Percentiles rank a stretch among this genome's conserved stretches.
These are phyloP conservation scores for Aplochiton taeniatus DNA, from an alignment of 2,797 vertebrate species.

Conservation along the genomic window DNA sequence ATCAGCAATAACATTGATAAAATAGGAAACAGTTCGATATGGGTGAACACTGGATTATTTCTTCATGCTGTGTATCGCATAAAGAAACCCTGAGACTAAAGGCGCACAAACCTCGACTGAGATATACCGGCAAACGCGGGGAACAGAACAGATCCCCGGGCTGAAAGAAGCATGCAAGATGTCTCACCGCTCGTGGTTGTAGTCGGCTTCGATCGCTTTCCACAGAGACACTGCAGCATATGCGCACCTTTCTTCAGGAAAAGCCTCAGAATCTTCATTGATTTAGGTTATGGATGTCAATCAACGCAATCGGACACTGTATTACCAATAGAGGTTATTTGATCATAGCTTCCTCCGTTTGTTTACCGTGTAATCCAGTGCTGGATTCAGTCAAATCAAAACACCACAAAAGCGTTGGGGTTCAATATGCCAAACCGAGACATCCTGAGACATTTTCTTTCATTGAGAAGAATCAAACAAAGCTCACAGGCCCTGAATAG, in stretches of 20 bases:
- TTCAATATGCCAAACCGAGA: constrained; percentile 40
- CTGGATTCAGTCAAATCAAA: constrained; percentile 18
- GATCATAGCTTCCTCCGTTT: constrained; percentile 13
- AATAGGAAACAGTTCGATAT: background rate
- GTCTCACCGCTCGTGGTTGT: constrained; percentile 76
- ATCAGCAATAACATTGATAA: background rate
- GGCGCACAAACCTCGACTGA: background rate
- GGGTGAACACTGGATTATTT: too few relatives aligned
- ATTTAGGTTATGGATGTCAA: constrained; percentile 18
- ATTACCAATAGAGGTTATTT: constrained; percentile 7
- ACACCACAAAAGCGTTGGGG: constrained; percentile 12
- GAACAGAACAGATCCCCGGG: background rate
- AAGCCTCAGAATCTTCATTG: constrained; percentile 83
- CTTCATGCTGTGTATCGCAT: background rate
- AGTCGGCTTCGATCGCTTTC: constrained; percentile 81
- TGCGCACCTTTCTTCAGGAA: constrained; percentile 84
- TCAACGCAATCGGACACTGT: constrained; percentile 42
- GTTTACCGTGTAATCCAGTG: constrained; percentile 16
- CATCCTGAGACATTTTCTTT: constrained; percentile 51
- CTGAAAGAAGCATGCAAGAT: constrained; percentile 24
- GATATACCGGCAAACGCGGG: background rate
- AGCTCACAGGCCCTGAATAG: constrained; percentile 28
- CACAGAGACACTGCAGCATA: constrained; percentile 92
- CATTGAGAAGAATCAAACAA: constrained; percentile 46
- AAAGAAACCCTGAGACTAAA: background rate